phyloP scores from a whole-genome alignment of 2,888 invertebrate species.

The Morpho achilles region DNA sequence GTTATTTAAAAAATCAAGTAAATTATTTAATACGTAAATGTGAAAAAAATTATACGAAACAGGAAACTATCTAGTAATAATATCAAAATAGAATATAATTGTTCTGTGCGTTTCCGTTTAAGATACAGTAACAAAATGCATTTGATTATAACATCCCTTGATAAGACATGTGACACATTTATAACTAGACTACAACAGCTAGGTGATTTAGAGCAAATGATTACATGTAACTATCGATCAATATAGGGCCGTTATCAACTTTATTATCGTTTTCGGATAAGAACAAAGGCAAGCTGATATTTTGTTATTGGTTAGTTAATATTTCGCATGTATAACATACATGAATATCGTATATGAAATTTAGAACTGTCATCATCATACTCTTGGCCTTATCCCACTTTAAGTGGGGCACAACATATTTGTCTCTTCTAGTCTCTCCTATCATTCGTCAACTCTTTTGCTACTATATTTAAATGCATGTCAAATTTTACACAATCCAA shows the following conservation, averaged over 20 bases:
- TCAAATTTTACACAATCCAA: no score
- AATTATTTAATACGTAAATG: no score
- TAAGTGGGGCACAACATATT: no score
- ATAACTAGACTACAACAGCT: constrained; percentile 32
- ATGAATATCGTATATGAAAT: neutral
- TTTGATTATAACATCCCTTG: constrained; percentile 1
- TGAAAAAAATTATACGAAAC: neutral
- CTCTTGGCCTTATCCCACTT: no score
- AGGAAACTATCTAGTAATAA: constrained; percentile 5
- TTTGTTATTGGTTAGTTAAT: neutral
- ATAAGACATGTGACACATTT: constrained; percentile 9
- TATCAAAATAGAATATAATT: constrained; percentile 1
- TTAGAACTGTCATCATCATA: neutral
- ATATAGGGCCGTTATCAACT: constrained; percentile 44
- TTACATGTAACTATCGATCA: constrained; percentile 43
- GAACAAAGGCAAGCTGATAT: constrained; percentile 26
- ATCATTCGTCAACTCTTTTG: no score
- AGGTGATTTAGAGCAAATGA: constrained; percentile 46
- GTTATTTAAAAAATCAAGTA: no score
- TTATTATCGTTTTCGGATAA: constrained; percentile 43
- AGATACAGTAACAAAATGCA: constrained; percentile 1
- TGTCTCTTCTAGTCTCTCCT: no score
- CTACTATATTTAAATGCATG: no score
- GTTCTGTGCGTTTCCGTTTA: constrained; percentile 10
- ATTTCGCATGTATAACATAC: neutral